Evolutionary conservation across 1,140 invertebrate species (phyloP).

Genomic region (Dolichoris vasculosae): DNA sequence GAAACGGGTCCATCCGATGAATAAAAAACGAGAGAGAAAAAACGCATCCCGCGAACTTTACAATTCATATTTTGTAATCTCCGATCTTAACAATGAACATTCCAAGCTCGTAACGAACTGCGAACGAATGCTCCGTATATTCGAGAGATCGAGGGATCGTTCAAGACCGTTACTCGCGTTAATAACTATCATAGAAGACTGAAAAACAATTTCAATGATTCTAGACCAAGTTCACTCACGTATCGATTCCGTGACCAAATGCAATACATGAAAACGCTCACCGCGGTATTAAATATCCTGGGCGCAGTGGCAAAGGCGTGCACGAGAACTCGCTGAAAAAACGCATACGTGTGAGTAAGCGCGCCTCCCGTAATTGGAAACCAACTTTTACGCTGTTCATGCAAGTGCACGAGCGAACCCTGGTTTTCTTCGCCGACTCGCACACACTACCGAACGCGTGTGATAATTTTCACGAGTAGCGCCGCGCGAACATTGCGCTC

Average conservation of each 20-base stretch:
- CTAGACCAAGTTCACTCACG: constrained; percentile 26
- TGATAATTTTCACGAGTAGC: neutral
- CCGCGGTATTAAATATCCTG: neutral
- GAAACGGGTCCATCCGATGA: neutral
- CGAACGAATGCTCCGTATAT: neutral
- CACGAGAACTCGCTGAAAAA: constrained; percentile 13
- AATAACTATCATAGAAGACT: neutral
- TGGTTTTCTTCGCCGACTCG: neutral
- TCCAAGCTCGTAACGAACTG: neutral
- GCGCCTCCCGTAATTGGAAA: constrained; percentile 57
- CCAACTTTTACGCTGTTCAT: constrained; percentile 59
- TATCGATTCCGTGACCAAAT: constrained; percentile 26
- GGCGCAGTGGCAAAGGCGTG: neutral
- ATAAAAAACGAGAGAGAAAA: too few species aligned
- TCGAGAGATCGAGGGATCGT: neutral
- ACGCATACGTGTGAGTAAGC: neutral
- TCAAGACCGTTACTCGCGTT: neutral
- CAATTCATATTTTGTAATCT: neutral
- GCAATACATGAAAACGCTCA: constrained; percentile 12
- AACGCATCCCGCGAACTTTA: neutral
- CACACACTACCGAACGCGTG: neutral
- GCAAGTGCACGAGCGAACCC: neutral
- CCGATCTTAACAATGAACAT: neutral
- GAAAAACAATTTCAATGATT: constrained; percentile 15
- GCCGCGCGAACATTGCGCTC: neutral